Evolutionary conservation across 2,888 invertebrate species (phyloP).

Genomic region (Drosophila testacea): DNA sequence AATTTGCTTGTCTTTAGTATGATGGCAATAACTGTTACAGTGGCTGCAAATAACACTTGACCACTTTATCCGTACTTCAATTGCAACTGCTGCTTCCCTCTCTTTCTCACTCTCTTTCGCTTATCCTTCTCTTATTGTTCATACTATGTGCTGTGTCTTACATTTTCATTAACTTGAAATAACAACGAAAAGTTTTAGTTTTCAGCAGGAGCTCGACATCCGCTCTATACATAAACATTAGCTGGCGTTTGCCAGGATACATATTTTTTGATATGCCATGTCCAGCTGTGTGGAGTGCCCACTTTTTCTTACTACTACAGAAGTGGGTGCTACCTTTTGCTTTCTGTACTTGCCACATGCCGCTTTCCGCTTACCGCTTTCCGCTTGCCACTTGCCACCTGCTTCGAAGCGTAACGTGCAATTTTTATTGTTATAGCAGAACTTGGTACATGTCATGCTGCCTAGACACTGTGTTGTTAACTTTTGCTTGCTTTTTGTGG

Average conservation of each 20-base stretch:
- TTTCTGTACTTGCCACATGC: not conserved
- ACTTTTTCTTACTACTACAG: not conserved
- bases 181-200: conserved; percentile 68
- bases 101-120: not conserved
- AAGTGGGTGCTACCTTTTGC: not conserved
- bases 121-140: not conserved
- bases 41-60: not conserved
- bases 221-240: conserved; percentile 63
- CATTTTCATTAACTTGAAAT: conserved; percentile 77
- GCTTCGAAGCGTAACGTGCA: conserved; percentile 67
- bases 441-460: conserved; percentile 68
- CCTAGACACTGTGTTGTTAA: conserved; percentile 64
- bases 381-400: conserved; percentile 1
- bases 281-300: conserved; percentile 58
- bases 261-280: conserved; percentile 76
- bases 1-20: not conserved
- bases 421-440: conserved; percentile 72
- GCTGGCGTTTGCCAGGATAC: conserved; percentile 36
- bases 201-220: conserved; percentile 39
- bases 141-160: conserved; percentile 47
- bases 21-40: conserved; percentile 6
- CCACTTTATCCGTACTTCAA: not conserved
- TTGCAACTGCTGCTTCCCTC: not conserved
- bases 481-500: conserved; percentile 60
- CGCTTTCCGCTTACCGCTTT: conserved; percentile 1